A percentile compares a stretch with the other conserved stretches of the same genome.
Evolutionary conservation across 2,797 vertebrate genomes (phyloP).

Genomic region (Enteromius fasciolatus): DNA sequence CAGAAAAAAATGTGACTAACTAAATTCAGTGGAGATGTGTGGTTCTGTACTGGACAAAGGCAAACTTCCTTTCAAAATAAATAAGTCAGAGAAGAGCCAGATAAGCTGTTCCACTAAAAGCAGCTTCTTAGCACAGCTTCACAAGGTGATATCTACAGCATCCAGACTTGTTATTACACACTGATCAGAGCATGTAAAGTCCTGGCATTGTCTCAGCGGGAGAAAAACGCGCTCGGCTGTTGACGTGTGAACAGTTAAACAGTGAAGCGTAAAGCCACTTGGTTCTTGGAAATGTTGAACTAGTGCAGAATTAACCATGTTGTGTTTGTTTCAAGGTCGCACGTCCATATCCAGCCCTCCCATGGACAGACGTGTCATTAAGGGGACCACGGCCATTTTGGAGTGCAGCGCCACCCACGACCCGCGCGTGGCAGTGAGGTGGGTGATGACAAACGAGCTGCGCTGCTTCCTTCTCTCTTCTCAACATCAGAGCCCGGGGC

Average conservation of each 20-base stretch:
- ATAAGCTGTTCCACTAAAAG: conserved; percentile 13
- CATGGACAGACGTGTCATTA: conserved; percentile 89
- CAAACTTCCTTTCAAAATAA: background rate
- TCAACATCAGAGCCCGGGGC: background rate
- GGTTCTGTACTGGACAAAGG: background rate
- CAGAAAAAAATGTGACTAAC: background rate
- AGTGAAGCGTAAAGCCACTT: background rate
- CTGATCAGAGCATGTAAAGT: conserved; percentile 36
- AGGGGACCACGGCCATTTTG: conserved; percentile 90
- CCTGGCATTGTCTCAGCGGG: conserved; percentile 16
- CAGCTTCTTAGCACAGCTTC: background rate
- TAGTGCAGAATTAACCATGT: conserved; percentile 11
- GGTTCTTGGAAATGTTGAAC: conserved; percentile 14
- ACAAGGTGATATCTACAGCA: conserved; percentile 17
- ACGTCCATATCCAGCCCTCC: conserved; percentile 86
- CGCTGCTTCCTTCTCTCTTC: background rate
- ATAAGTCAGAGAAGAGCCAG: background rate
- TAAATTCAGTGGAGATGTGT: background rate
- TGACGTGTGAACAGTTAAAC: conserved; percentile 7
- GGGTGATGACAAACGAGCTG: conserved; percentile 27
- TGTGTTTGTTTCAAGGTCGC: conserved; percentile 78
- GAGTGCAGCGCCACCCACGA: conserved; percentile 87
- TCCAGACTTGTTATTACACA: conserved; percentile 29
- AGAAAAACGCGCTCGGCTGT: background rate
- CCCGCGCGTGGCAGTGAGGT: conserved; percentile 76